Base-by-base conservation (phyloP, 2,113 vertebrate species). In the Zapornia atra region DNA sequence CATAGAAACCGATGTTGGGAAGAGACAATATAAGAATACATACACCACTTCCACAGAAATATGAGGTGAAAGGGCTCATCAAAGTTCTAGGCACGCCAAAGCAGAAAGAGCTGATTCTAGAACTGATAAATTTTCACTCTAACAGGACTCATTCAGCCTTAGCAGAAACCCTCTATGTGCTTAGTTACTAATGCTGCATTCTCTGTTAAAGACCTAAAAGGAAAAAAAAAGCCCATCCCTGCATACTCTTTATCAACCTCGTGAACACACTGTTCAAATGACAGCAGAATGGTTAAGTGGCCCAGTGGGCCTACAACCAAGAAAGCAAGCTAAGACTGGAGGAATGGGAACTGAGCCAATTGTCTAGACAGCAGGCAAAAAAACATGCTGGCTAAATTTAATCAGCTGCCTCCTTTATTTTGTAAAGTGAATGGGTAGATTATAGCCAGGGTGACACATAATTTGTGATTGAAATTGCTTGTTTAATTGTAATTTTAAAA, bases 361-460 rank as follows among this genome's bases (percentile, higher is more conserved):
- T 94, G 96, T 96, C 96, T 96, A 96, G 96, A 96, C 95, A 96
- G 94, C 86, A 96, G 82, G 96, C 90, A 93, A 82, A 94, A 95
- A 94, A 87, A n/a, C 84, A 96, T 4, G 53, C 86, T 3, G 24
- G 80, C 92, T 95, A 97, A 94, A 96, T 96, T 93, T 94, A 94
- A 96, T 96, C 96, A 96, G 90, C 94, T 95, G 95, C 92, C 92
- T 90, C 82, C 92, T 95, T 90, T 93, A 93, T 91, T 96, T 94
- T 96, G 65, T 71, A 75, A 95, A 93, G 94, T 79, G 88, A 96
- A 96, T 82, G 83, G 92, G 92, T 53, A 95, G 88, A 95, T 94
- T 95, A 92, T 72, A 94, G 94, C 64, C 88, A 90, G 85, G 71
- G 79, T 95, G 93, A 95, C 80, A 93, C 65, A 36, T 90, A 91